Conservation (phyloP, 53 echinoderm and acorn worm species). For the Astropecten irregularis region DNA sequence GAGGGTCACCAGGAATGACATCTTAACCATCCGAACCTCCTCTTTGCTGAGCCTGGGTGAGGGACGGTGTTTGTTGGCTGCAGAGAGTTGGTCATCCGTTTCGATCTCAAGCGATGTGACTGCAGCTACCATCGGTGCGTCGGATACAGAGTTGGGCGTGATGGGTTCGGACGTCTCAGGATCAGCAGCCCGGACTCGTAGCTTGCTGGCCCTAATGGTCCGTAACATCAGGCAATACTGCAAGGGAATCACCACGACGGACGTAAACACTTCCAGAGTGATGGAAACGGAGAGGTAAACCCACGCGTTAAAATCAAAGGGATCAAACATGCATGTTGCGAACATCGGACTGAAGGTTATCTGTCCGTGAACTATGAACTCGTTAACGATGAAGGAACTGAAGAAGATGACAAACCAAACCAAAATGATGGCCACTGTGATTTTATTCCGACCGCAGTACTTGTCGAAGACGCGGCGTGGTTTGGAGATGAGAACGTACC, state of each 20-base stretch:
- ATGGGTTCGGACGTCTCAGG: too few species aligned
- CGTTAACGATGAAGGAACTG: neutral
- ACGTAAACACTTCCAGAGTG: neutral
- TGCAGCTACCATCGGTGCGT: too few species aligned
- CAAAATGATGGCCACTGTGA: neutral
- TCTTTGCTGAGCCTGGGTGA: neutral
- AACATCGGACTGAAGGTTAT: neutral
- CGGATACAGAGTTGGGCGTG: too few species aligned
- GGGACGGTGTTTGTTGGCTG: neutral
- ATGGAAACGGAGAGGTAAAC: neutral
- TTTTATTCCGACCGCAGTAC: conserved; percentile 11
- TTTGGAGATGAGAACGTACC: conserved; percentile 13
- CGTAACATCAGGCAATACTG: neutral
- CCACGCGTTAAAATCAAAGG: neutral
- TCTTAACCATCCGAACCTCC: conserved; percentile 10
- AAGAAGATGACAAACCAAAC: neutral
- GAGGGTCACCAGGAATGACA: neutral
- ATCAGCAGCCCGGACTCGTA: conserved; percentile 1
- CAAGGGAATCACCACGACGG: neutral
- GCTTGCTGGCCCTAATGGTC: neutral
- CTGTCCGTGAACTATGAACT: neutral
- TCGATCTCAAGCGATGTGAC: too few species aligned
- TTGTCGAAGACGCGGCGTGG: neutral
- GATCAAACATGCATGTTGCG: neutral
- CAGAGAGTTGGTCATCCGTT: too few species aligned